Evolutionary conservation across 2,888 invertebrate genomes (phyloP), one percentile per base, ranked within the genome.

Genomic region (Lottia scabra): DNA sequence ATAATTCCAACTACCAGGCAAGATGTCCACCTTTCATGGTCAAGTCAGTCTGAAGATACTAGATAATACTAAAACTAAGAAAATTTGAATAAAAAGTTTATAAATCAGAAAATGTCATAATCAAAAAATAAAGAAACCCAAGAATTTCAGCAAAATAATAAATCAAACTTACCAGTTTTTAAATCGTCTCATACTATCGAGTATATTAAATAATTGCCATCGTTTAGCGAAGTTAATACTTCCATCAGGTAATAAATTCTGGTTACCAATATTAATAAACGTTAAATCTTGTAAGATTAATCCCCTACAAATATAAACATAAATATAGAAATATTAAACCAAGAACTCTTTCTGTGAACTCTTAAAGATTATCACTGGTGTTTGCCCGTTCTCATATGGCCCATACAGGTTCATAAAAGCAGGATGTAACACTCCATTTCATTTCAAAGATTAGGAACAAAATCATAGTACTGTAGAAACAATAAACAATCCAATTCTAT

Each of bases 171-270:
- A 98, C 98, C 96, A 96, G 92, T 96, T 96, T 88, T 97, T 97
- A 90, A 99, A 98, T 88, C 97, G 93, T 89, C 97, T 95, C 96
- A 99, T 97, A 89, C 97, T 98, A 90, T 98, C 98, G 87, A 99
- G 95, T 79, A 99, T 98, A 88, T 97, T 95, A 90, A 96, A 98
- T 90, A 99, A 98, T 89, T 99, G 98, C 98, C 98, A 99, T 82
- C 99, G 92, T 91, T 99, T 99, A 15, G 97, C 96, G 90, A 99
- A 99, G 85, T 91, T 90, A 68, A 89, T 87, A 66, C 84, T 85
- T 73, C 95, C 95, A 84, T 97, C 96, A 13, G 94, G 93, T 81
- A 98, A 91, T 78, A 94, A 92, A 89, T 99, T 97, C 75, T 93
- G 95, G 91, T 99, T 99, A 65, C 99, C 99, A 87, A 98, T 96